Evolutionary conservation across 2,113 vertebrate genomes (phyloP).

Genomic region (Oxyura jamaicensis): DNA sequence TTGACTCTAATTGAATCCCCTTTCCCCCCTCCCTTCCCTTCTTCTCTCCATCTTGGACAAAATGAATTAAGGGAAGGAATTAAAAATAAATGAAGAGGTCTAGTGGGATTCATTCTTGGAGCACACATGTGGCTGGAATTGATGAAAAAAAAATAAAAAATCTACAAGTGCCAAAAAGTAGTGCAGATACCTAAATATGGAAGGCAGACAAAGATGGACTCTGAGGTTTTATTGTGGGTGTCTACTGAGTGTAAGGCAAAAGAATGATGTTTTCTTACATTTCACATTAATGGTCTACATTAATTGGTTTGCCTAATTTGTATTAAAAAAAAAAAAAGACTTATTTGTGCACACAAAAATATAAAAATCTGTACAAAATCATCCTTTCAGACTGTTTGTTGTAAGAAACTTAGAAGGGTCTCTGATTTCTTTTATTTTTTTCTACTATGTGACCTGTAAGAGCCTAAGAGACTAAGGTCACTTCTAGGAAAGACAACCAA

Average conservation of each 20-base stretch:
- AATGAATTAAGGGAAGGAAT: neutral
- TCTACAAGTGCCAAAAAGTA: neutral
- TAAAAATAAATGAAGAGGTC: neutral
- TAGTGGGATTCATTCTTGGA: neutral
- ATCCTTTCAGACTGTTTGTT: neutral
- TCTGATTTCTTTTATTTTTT: neutral
- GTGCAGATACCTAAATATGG: neutral
- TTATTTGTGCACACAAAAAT: neutral
- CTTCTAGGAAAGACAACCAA: neutral
- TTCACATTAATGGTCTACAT: neutral
- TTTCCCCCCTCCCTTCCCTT: no score
- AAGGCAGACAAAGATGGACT: neutral
- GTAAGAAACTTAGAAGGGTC: neutral
- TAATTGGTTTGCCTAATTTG: neutral
- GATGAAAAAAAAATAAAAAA: neutral
- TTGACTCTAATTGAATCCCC: no score
- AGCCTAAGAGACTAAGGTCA: neutral
- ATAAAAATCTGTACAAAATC: neutral
- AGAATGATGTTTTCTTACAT: neutral
- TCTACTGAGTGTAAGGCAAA: neutral
- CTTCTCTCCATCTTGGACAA: neutral
- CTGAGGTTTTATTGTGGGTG: neutral
- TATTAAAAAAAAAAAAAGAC: neutral
- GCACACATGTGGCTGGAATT: neutral
- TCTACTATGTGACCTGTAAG: neutral